A percentile compares a stretch with the other conserved stretches of the same genome.
Conservation (phyloP, 2,113 vertebrate species). For the Illadopsis cleaveri region DNA sequence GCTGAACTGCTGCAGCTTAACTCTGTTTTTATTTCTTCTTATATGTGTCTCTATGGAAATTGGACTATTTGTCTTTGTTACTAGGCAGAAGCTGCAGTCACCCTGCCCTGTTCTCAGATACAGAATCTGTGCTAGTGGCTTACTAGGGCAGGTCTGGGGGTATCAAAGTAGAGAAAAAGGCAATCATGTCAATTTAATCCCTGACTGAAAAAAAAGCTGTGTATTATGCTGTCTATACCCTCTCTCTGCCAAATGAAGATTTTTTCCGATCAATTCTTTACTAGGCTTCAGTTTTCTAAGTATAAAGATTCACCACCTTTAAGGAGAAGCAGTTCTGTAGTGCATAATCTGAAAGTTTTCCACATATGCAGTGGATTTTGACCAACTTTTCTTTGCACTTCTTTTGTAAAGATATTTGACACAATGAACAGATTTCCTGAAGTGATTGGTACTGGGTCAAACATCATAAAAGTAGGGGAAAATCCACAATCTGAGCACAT, state of each 20-base stretch:
- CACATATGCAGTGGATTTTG: not conserved
- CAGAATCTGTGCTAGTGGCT: not conserved
- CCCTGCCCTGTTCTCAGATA: not conserved
- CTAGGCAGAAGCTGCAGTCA: not conserved
- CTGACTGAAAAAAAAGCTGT: not conserved
- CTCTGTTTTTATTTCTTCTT: not conserved
- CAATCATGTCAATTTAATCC: not conserved
- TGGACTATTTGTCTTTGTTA: not conserved
- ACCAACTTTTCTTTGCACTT: not conserved
- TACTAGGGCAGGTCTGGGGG: not conserved
- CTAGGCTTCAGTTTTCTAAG: not conserved
- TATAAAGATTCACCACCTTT: not conserved
- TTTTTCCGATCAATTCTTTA: not conserved
- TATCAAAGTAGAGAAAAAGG: not conserved
- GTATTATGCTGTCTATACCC: not conserved
- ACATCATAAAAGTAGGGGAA: not conserved
- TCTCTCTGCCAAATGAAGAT: not conserved
- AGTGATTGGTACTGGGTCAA: not conserved
- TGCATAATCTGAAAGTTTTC: not conserved
- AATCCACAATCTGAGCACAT: not conserved
- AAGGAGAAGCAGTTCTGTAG: not conserved
- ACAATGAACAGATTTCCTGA: not conserved
- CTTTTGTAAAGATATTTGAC: not conserved
- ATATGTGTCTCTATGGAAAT: not conserved
- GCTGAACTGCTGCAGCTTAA: not conserved